Percentiles rank a stretch among this genome's conserved stretches.
Evolutionary conservation across 2,888 invertebrate species (phyloP).

Genomic region (Epicampocera succincta): DNA sequence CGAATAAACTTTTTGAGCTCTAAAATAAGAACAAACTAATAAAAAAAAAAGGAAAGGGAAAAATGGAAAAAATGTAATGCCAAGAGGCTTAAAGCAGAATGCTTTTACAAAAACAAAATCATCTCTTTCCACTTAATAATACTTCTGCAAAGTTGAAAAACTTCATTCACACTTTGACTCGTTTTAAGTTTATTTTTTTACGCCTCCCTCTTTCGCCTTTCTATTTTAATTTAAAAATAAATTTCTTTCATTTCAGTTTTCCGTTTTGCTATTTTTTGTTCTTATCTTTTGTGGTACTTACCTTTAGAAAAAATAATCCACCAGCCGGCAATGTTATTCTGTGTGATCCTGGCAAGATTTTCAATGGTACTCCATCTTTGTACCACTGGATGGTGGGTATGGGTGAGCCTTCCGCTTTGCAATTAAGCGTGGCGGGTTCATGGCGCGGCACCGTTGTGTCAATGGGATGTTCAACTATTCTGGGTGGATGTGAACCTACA

Average conservation of each 20-base stretch:
- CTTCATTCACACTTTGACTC: slow-evolving; percentile 60
- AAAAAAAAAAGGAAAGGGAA: too few relatives aligned
- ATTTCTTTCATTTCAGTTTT: slow-evolving; percentile 38
- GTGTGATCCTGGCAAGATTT: slow-evolving; percentile 86
- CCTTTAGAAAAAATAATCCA: slow-evolving; percentile 90
- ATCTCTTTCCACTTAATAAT: slow-evolving; percentile 22
- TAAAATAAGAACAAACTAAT: slow-evolving; percentile 1
- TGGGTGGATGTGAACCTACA: slow-evolving; percentile 86
- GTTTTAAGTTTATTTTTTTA: slow-evolving; percentile 35
- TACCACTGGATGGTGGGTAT: slow-evolving; percentile 92
- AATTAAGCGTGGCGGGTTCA: slow-evolving; percentile 95
- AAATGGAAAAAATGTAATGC: slow-evolving; percentile 40
- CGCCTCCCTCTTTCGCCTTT: neutral
- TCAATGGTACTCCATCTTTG: slow-evolving; percentile 85
- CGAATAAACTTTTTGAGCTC: slow-evolving; percentile 31
- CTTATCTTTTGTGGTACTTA: slow-evolving; percentile 76
- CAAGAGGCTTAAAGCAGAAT: slow-evolving; percentile 61
- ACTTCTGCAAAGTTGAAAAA: slow-evolving; percentile 28
- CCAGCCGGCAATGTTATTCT: slow-evolving; percentile 90
- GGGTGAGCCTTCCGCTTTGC: slow-evolving; percentile 92
- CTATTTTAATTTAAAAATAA: slow-evolving; percentile 31
- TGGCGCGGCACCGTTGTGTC: slow-evolving; percentile 94
- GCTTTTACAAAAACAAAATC: slow-evolving; percentile 16
- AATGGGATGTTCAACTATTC: slow-evolving; percentile 94
- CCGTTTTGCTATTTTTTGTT: slow-evolving; percentile 47